Conservation (phyloP, 1,140 invertebrate species). For the Paralvinella palmiformis region DNA sequence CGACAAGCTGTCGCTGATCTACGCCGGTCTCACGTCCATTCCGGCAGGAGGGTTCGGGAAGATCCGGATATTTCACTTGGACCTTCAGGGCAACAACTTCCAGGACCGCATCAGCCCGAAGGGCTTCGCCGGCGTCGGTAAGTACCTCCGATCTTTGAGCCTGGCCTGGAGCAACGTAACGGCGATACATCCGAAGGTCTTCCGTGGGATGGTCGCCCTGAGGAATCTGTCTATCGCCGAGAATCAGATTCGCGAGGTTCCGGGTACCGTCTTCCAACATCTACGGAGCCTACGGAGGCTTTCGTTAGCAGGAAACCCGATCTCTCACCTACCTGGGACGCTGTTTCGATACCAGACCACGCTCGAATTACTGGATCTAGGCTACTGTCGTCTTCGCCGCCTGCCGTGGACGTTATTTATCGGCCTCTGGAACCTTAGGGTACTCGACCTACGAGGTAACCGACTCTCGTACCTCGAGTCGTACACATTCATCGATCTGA, state of each 20-base stretch:
- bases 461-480: constrained; percentile 4
- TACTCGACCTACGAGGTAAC: constrained; percentile 19
- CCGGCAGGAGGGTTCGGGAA: constrained; percentile 1
- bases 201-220: constrained; percentile 14
- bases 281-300: constrained; percentile 9
- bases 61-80: constrained; percentile 6
- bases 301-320: constrained; percentile 16
- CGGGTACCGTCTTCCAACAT: constrained; percentile 11
- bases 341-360: constrained; percentile 14
- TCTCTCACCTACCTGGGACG: not conserved
- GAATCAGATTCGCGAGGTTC: constrained; percentile 13
- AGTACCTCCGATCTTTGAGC: constrained; percentile 7
- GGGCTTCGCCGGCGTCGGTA: constrained; percentile 6
- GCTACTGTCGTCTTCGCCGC: constrained; percentile 14
- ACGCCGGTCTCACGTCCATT: constrained; percentile 1
- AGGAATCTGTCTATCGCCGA: constrained; percentile 16
- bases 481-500: constrained; percentile 15
- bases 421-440: constrained; percentile 18
- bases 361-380: constrained; percentile 13
- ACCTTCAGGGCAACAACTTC: constrained; percentile 19
- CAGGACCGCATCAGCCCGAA: constrained; percentile 1
- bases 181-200: not conserved
- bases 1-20: constrained; percentile 9
- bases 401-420: constrained; percentile 16
- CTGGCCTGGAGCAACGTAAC: constrained; percentile 21